Conservation (phyloP, 1,140 invertebrate genomes). For the Drosophila nannoptera region DNA sequence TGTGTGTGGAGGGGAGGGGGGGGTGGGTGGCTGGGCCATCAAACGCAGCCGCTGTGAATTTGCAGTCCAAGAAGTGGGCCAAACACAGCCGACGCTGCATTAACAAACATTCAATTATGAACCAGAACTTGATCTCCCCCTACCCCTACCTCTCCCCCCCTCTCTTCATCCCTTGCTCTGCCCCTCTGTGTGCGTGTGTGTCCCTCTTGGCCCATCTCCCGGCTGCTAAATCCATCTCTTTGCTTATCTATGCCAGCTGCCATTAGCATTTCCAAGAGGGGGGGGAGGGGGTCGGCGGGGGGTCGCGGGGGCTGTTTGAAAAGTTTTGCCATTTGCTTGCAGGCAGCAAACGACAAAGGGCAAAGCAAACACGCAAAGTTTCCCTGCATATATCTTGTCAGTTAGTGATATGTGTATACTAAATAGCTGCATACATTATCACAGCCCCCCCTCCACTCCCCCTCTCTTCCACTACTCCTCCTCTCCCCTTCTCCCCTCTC, state of each 20-base stretch:
- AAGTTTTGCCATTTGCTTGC: conserved; percentile 69
- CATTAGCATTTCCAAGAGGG: conserved; percentile 59
- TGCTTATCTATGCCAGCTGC: conserved; percentile 35
- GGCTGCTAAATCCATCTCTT: neutral
- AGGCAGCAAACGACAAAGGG: conserved; percentile 64
- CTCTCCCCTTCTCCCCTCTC: too few species aligned
- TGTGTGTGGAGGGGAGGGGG: conserved; percentile 11
- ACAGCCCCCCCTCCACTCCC: neutral
- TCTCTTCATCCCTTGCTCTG: neutral
- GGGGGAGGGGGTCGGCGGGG: neutral
- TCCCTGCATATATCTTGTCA: conserved; percentile 54
- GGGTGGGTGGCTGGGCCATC: too few species aligned
- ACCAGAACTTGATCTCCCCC: conserved; percentile 2
- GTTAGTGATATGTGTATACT: conserved; percentile 47
- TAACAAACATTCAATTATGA: conserved; percentile 73
- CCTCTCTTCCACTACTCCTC: too few species aligned
- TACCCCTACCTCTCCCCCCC: neutral
- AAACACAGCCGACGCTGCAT: conserved; percentile 51
- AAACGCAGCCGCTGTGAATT: conserved; percentile 39
- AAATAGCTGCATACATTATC: conserved; percentile 63
- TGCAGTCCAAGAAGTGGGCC: conserved; percentile 41
- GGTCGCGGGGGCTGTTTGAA: conserved; percentile 6
- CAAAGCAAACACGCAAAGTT: conserved; percentile 59
- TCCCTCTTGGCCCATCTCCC: neutral
- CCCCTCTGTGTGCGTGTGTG: neutral